phyloP scores from a whole-genome alignment of 2,113 vertebrate species.

The Rhabdomys dilectus region DNA sequence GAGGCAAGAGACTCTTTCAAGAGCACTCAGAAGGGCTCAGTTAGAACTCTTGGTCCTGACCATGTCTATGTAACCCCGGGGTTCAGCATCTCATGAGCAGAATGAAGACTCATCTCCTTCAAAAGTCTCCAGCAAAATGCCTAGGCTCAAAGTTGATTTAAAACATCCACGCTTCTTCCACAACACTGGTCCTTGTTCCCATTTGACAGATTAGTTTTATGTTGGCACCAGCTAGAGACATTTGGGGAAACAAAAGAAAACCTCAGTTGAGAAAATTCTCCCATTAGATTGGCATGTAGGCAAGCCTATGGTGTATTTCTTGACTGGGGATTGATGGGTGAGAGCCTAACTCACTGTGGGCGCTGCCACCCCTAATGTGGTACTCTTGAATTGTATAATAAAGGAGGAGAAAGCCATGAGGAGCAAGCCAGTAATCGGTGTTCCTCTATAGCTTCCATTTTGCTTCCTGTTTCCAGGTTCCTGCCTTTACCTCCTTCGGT shows the following conservation, averaged over 20 bases:
- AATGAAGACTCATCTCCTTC: no score
- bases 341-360: not conserved
- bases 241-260: not conserved
- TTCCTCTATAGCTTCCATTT: not conserved
- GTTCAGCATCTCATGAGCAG: rapidly evolving
- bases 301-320: not conserved
- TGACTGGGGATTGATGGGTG: not conserved
- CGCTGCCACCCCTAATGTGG: not conserved
- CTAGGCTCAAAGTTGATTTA: not conserved
- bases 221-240: not conserved
- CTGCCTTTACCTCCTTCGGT: not conserved
- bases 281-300: not conserved
- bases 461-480: not conserved
- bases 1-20: rapidly evolving
- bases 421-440: not conserved
- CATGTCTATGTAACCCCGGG: rapidly evolving
- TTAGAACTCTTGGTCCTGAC: not conserved
- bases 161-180: not conserved
- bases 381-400: not conserved
- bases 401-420: not conserved
- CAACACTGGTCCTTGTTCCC: not conserved
- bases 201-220: not conserved
- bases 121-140: rapidly evolving
- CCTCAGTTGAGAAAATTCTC: not conserved
- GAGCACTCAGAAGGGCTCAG: rapidly evolving